These are phyloP conservation scores for Rhinogobio ventralis DNA, from an alignment of 2,797 vertebrate genomes.

Conservation along the genomic window DNA sequence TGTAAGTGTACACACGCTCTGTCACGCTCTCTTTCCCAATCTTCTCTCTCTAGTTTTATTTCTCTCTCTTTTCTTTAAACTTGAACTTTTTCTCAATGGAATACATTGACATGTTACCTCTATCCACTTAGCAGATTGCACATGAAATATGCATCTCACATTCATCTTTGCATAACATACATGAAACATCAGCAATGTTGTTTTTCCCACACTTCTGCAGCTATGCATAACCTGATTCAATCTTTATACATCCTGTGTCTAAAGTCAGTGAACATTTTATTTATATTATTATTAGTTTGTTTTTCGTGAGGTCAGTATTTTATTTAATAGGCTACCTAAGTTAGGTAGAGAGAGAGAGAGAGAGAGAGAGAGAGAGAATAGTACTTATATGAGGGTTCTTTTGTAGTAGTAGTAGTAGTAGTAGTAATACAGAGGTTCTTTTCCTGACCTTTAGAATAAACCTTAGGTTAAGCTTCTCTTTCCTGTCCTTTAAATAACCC, in stretches of 20 bases:
- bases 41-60: background rate
- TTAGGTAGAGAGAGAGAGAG: background rate
- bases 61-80: background rate
- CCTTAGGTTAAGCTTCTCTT: slow-evolving; percentile 1
- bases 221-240: background rate
- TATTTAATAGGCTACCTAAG: background rate
- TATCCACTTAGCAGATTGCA: slow-evolving; percentile 29
- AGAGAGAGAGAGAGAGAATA: background rate
- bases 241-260: background rate
- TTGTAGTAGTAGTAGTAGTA: too few species aligned
- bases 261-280: background rate
- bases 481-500: slow-evolving; percentile 24
- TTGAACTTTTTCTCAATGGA: background rate
- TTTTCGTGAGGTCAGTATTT: background rate
- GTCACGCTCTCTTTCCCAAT: slow-evolving; percentile 1
- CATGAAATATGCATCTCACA: slow-evolving; percentile 48
- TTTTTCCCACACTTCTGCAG: background rate
- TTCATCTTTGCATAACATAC: slow-evolving; percentile 12
- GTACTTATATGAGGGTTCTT: background rate
- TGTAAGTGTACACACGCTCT: slow-evolving; percentile 6
- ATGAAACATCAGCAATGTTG: slow-evolving; percentile 23
- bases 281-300: background rate
- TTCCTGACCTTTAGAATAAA: slow-evolving; percentile 9
- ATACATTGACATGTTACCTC: background rate
- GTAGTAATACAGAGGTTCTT: background rate